Evolutionary conservation across 2,113 vertebrate species (phyloP).

Genomic region (Odontesthes bonariensis): DNA sequence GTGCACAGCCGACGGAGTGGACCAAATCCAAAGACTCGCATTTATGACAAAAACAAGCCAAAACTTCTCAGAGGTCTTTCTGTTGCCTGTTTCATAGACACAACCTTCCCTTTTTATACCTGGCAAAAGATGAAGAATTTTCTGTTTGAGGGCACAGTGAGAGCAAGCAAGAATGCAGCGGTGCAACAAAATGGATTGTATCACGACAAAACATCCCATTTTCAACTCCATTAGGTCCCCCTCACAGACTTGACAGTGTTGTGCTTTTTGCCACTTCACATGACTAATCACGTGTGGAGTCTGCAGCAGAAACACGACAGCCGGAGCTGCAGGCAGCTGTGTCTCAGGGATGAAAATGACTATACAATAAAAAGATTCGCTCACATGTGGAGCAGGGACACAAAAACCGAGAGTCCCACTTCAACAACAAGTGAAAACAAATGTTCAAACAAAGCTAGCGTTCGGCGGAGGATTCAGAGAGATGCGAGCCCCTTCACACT

Average conservation of each 20-base stretch:
- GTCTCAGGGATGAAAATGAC: constrained; percentile 45
- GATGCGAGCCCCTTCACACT: not conserved
- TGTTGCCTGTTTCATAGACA: constrained; percentile 25
- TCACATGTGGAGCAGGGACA: constrained; percentile 38
- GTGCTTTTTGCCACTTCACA: constrained; percentile 76
- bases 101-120: constrained; percentile 31
- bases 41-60: constrained; percentile 36
- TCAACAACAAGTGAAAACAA: constrained; percentile 9
- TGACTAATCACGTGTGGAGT: constrained; percentile 78
- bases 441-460: constrained; percentile 5
- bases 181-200: constrained; percentile 70
- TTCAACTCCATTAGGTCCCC: constrained; percentile 77
- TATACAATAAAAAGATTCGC: constrained; percentile 26
- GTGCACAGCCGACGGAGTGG: constrained; percentile 20
- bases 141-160: constrained; percentile 36
- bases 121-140: constrained; percentile 42
- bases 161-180: constrained; percentile 21
- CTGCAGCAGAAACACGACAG: constrained; percentile 57
- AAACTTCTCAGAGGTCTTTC: constrained; percentile 23
- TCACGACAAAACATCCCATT: constrained; percentile 76
- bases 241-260: constrained; percentile 69
- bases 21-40: constrained; percentile 32
- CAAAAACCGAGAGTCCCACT: constrained; percentile 16
- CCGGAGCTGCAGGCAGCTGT: constrained; percentile 55
- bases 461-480: constrained; percentile 15